Conservation (phyloP, 2,797 vertebrate species). For the Protonibea diacanthus region DNA sequence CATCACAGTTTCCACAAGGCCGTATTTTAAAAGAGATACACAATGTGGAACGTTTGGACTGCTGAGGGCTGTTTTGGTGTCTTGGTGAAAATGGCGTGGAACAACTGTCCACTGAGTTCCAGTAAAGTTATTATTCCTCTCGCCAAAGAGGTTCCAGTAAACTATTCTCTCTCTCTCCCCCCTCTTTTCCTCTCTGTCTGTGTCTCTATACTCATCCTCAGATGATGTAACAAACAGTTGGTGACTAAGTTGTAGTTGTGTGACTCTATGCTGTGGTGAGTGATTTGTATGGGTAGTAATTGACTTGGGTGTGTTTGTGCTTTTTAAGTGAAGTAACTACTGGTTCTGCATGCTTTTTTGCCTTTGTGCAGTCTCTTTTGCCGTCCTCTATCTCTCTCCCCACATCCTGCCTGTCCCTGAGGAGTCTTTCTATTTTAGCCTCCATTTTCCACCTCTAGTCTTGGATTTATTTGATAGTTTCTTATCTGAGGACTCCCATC, state of each 20-base stretch:
- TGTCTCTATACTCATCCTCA: conserved; percentile 66
- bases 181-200: conserved; percentile 37
- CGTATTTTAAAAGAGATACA: conserved; percentile 36
- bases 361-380: conserved; percentile 57
- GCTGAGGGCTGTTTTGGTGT: conserved; percentile 46
- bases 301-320: conserved; percentile 86
- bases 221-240: conserved; percentile 76
- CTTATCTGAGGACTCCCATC: conserved; percentile 52
- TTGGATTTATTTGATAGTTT: conserved; percentile 63
- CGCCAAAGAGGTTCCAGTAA: conserved; percentile 79
- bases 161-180: conserved; percentile 60
- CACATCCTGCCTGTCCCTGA: conserved; percentile 50
- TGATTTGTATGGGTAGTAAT: conserved; percentile 85
- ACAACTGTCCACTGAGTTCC: conserved; percentile 74
- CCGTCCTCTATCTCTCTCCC: conserved; percentile 32
- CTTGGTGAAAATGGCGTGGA: conserved; percentile 56
- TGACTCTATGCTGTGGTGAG: conserved; percentile 74
- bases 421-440: conserved; percentile 49
- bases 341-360: conserved; percentile 75
- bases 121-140: conserved; percentile 67
- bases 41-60: conserved; percentile 50
- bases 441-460: conserved; percentile 50
- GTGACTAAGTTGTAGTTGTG: conserved; percentile 77
- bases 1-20: conserved; percentile 50
- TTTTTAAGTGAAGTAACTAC: conserved; percentile 80